Evolutionary conservation across 2,888 invertebrate species (phyloP).

Genomic region (Cheilosia vernalis): DNA sequence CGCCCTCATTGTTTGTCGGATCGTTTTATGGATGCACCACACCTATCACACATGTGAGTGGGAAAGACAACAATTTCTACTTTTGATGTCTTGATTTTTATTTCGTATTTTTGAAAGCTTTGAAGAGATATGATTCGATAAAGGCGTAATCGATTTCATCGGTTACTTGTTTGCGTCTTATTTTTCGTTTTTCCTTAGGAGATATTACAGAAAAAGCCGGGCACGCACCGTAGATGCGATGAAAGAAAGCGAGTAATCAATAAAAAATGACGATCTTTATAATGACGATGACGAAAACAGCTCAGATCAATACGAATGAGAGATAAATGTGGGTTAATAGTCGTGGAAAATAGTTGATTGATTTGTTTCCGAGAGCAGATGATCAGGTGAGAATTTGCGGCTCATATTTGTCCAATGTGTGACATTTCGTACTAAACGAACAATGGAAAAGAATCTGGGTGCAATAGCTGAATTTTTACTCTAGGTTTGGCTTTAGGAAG

Average conservation of each 20-base stretch:
- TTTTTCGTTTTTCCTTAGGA: conserved; percentile 20
- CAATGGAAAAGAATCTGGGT: too few species aligned
- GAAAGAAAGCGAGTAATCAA: conserved; percentile 1
- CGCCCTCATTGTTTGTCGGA: conserved; percentile 58
- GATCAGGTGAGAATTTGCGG: too few species aligned
- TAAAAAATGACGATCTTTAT: background rate
- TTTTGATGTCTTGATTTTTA: conserved; percentile 15
- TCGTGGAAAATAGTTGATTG: conserved; percentile 9
- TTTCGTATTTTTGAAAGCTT: conserved; percentile 12
- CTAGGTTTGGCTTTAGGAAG: too few species aligned
- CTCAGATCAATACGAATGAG: conserved; percentile 13
- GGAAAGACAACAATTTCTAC: background rate
- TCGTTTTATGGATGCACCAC: conserved; percentile 55
- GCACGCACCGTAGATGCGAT: conserved; percentile 14
- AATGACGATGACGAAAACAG: conserved; percentile 16
- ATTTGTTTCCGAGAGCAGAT: conserved; percentile 5
- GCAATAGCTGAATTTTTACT: too few species aligned
- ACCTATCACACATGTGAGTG: conserved; percentile 6
- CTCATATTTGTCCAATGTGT: background rate
- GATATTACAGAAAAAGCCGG: background rate
- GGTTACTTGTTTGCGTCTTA: conserved; percentile 6
- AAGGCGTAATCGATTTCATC: conserved; percentile 21
- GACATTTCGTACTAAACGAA: too few species aligned
- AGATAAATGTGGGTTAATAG: conserved; percentile 16
- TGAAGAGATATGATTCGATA: conserved; percentile 33